Percentiles rank a stretch among this genome's conserved stretches.
These are phyloP conservation scores for Acanthurus lineatus DNA, from an alignment of 2,797 vertebrate genomes.

Conservation along the genomic window DNA sequence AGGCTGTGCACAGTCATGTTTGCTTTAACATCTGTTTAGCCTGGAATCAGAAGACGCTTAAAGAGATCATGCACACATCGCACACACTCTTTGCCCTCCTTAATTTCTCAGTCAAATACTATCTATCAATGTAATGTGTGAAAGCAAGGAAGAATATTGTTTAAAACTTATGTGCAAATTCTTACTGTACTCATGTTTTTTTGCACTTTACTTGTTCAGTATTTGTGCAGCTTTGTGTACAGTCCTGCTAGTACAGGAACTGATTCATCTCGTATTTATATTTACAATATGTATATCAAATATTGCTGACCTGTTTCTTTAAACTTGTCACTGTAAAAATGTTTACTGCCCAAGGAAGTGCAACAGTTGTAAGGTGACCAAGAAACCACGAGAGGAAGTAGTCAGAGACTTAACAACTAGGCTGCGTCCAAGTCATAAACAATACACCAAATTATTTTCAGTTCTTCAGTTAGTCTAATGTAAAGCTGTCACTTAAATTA, in stretches of 20 bases:
- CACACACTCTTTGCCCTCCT: neutral
- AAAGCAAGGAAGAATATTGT: neutral
- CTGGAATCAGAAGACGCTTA: no score
- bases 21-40: neutral
- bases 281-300: no score
- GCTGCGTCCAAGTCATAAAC: neutral
- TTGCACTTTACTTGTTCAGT: neutral
- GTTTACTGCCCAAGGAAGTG: no score
- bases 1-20: neutral
- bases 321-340: no score
- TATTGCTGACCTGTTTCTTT: no score
- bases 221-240: neutral
- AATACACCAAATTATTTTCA: neutral
- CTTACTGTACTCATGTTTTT: neutral
- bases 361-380: no score
- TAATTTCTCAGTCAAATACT: neutral
- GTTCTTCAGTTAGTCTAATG: neutral
- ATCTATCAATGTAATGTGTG: neutral
- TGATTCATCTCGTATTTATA: neutral
- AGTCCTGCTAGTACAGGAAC: neutral
- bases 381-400: slow-evolving; percentile 32
- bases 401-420: neutral
- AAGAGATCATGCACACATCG: neutral
- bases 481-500: neutral
- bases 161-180: neutral